phyloP scores from a whole-genome alignment of 1,140 invertebrate species.

The Drosophila eugracilis region DNA sequence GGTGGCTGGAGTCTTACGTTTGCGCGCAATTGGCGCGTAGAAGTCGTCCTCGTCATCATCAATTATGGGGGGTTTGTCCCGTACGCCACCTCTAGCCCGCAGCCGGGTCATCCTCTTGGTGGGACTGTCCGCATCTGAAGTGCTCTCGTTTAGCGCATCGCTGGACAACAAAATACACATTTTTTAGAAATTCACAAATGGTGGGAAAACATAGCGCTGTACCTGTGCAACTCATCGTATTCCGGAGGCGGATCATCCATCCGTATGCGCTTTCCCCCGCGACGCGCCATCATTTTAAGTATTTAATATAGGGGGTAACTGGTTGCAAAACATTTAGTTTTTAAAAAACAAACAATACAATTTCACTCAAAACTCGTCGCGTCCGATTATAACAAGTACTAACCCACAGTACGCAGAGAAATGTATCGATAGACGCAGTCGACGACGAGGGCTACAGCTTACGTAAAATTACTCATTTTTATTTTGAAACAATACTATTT shows the following conservation, averaged over 20 bases:
- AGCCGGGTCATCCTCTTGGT: slow-evolving; percentile 85
- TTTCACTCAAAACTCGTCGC: not conserved
- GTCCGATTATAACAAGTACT: slow-evolving; percentile 10
- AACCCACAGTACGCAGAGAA: not conserved
- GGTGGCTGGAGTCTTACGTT: slow-evolving; percentile 84
- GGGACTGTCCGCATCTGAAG: slow-evolving; percentile 85
- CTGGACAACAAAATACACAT: slow-evolving; percentile 29
- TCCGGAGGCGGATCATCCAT: slow-evolving; percentile 96
- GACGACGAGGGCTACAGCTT: not conserved
- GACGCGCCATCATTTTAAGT: slow-evolving; percentile 89
- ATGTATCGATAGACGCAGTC: slow-evolving; percentile 13
- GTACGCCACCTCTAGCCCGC: slow-evolving; percentile 85
- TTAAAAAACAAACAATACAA: slow-evolving; percentile 1
- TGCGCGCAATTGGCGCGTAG: slow-evolving; percentile 73
- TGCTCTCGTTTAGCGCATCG: slow-evolving; percentile 78
- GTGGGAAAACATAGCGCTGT: slow-evolving; percentile 1
- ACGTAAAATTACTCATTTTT: too few species aligned
- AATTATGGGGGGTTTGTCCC: slow-evolving; percentile 83
- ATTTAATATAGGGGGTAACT: not conserved
- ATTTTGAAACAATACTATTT: not conserved
- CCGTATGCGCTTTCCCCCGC: slow-evolving; percentile 94
- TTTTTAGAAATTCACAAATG: not conserved
- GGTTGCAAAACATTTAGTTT: slow-evolving; percentile 4
- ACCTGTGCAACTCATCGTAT: slow-evolving; percentile 72
- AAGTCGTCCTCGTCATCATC: slow-evolving; percentile 84